phyloP scores from a whole-genome alignment of 2,797 vertebrate genomes.

The Neosilurus mollespiculum region DNA sequence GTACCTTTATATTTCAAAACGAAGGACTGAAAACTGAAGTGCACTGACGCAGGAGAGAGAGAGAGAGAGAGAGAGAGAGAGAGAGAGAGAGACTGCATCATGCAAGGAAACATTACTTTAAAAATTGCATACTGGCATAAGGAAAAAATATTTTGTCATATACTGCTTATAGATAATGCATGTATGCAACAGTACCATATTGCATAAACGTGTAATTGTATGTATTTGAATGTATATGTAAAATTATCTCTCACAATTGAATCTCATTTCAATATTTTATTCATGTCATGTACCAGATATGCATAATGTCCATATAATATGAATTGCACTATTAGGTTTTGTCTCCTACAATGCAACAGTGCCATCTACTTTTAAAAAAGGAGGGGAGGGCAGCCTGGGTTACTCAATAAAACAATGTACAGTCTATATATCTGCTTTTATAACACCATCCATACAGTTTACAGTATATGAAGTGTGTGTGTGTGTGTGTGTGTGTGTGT shows the following conservation, averaged over 20 bases:
- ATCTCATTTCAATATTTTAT: slow-evolving; percentile 13
- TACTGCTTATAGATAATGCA: neutral
- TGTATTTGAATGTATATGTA: neutral
- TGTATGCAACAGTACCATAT: neutral
- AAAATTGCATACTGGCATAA: neutral
- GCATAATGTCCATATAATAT: neutral
- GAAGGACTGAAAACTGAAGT: slow-evolving; percentile 39
- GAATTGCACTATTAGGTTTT: too few species aligned
- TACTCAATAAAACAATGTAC: slow-evolving; percentile 2
- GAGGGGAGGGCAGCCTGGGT: neutral
- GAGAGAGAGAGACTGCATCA: neutral
- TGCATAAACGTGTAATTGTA: too few species aligned
- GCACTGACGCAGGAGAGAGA: slow-evolving; percentile 34
- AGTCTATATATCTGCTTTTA: slow-evolving; percentile 28
- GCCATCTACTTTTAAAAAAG: slow-evolving; percentile 32
- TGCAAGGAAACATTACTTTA: neutral
- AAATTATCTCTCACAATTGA: neutral
- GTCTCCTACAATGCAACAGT: slow-evolving; percentile 9
- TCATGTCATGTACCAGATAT: neutral
- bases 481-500: neutral
- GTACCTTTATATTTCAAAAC: slow-evolving; percentile 43
- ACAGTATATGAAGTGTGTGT: neutral
- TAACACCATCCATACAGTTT: slow-evolving; percentile 26
- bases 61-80: slow-evolving; percentile 27
- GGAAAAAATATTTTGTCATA: neutral